Conservation (phyloP, 2,113 vertebrate genomes). For the Danionella cerebrum region DNA sequence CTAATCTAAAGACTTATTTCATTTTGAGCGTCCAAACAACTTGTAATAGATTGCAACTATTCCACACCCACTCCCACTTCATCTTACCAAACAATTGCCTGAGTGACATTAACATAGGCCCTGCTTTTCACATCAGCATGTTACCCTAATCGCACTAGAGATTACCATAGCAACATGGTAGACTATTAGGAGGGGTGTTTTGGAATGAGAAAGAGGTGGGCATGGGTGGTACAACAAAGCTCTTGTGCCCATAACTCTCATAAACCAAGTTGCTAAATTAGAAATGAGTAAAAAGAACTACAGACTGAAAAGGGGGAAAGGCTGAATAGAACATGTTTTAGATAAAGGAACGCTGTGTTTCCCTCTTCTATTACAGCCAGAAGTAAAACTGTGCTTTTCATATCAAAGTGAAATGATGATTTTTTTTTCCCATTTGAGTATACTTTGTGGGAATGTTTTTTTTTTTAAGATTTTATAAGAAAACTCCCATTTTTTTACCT, state of each 20-base stretch:
- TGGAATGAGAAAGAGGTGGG: not conserved
- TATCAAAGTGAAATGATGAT: too few relatives aligned
- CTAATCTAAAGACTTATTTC: slow-evolving; percentile 26
- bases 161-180: slow-evolving; percentile 35
- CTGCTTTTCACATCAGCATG: slow-evolving; percentile 31
- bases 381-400: too few relatives aligned
- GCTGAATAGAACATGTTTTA: not conserved
- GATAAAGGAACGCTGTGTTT: too few relatives aligned
- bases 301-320: not conserved
- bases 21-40: slow-evolving; percentile 17
- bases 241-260: slow-evolving; percentile 19
- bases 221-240: slow-evolving; percentile 11
- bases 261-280: slow-evolving; percentile 28
- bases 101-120: slow-evolving; percentile 26
- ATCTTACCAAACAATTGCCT: slow-evolving; percentile 29
- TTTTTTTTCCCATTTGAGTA: too few relatives aligned
- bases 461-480: too few relatives aligned
- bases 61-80: slow-evolving; percentile 13
- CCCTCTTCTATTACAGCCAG: too few relatives aligned
- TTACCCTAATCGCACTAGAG: slow-evolving; percentile 22
- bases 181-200: not conserved
- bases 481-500: too few relatives aligned
- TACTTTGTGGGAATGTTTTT: too few relatives aligned
- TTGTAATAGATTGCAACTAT: slow-evolving; percentile 6
- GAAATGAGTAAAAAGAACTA: slow-evolving; percentile 8